Base-by-base conservation (phyloP, 2,797 vertebrate genomes). In the Sylvia borin region DNA sequence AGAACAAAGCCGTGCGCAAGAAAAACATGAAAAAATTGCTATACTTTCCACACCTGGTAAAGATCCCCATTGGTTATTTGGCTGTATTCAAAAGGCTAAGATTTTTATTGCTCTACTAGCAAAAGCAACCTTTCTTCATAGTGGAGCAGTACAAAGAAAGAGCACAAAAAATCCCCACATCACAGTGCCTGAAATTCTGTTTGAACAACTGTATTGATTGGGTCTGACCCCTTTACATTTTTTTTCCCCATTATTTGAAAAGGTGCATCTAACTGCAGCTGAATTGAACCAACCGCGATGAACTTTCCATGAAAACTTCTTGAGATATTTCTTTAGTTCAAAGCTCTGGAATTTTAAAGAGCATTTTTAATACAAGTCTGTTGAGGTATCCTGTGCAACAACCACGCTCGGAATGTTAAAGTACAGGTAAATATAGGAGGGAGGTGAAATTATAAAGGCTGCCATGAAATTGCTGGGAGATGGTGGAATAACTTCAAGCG, bases 151-250 rank as follows among this genome's bases (percentile, higher is more conserved):
- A 99, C 98, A 99, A 99, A 99, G 97, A 97, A 98, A 98, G 97
- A 98, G 98, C 98, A 98, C 98, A 98, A 98, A 98, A 98, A 98
- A 97, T 96, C 97, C 94, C 88, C 97, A 98, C 98, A 98, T 99
- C 98, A 98, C 92, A 98, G 98, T 97, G 97, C 97, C 97, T 83
- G 98, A 97, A 98, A 99, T 99, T 99, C 99, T 98, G 98, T 99
- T 99, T 99, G 99, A 99, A 99, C 98, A 98, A 95, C 97, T 94
- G 95, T 98, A 99, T 99, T 98, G 99, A 99, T 99, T 98, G 98
- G 98, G 96, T 94, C 97, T 98, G 98, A 99, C 98, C 99, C 97
- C 98, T 98, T 98, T 99, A 98, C 98, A 97, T 98, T 98, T 98
- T 97, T 75, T 85, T 86, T 97, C 48, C 92, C 98, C 98, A 99